Conservation (phyloP, 2,797 vertebrate species). For the Eupleurogrammus muticus region DNA sequence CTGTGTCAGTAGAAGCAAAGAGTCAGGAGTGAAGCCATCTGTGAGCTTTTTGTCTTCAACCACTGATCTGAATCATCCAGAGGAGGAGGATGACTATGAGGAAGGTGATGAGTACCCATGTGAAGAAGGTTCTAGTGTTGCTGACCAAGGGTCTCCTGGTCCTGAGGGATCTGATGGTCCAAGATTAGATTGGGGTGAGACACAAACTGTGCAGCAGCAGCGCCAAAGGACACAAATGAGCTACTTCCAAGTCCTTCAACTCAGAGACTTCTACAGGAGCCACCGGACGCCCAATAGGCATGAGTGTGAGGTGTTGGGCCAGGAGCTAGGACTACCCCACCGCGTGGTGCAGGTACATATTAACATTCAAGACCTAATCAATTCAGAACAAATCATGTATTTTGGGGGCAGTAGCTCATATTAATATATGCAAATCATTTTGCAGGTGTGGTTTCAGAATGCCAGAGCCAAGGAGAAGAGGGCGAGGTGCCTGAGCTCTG, state of each 20-base stretch:
- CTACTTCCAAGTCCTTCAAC: constrained; percentile 96
- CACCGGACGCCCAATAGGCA: constrained; percentile 98
- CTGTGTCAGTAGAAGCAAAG: constrained; percentile 88
- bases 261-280: constrained; percentile 97
- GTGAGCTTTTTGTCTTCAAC: constrained; percentile 87
- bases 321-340: constrained; percentile 97
- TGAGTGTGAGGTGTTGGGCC: constrained; percentile 97
- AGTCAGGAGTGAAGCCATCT: constrained; percentile 87
- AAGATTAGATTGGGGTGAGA: constrained; percentile 90
- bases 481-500: constrained; percentile 84
- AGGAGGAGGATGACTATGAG: constrained; percentile 88
- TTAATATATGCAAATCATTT: constrained; percentile 19
- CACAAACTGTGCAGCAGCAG: constrained; percentile 86
- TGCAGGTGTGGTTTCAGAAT: constrained; percentile 98
- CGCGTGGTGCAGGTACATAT: constrained; percentile 94
- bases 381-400: background rate
- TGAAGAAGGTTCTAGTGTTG: constrained; percentile 88
- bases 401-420: constrained; percentile 2
- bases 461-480: constrained; percentile 99
- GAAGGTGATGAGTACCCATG: constrained; percentile 77
- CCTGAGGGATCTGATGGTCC: constrained; percentile 91
- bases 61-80: constrained; percentile 89
- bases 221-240: constrained; percentile 99
- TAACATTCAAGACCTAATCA: constrained; percentile 6
- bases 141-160: constrained; percentile 92